Evolutionary conservation across 2,888 invertebrate genomes (phyloP).

Genomic region (Metallyticus violacea): DNA sequence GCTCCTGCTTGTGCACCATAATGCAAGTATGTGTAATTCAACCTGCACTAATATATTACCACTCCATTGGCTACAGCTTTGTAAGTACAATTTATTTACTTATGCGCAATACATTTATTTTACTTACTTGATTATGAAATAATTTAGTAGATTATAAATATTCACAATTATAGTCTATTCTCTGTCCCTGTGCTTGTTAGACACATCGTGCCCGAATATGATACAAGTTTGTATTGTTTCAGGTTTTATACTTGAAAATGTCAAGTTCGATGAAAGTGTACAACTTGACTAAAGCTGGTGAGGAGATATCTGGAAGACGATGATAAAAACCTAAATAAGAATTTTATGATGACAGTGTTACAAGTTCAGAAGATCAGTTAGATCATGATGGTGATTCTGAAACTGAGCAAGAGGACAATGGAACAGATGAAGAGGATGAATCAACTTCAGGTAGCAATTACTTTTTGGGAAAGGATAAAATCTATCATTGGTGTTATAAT

Average conservation of each 20-base stretch:
- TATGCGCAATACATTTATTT: too few relatives aligned
- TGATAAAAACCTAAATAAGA: background rate
- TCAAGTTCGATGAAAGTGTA: background rate
- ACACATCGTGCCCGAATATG: too few relatives aligned
- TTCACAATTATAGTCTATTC: too few relatives aligned
- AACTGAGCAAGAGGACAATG: slow-evolving; percentile 22
- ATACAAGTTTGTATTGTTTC: background rate
- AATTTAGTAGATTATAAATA: too few relatives aligned
- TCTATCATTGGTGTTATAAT: slow-evolving; percentile 29
- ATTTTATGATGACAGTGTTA: background rate
- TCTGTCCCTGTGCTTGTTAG: too few relatives aligned
- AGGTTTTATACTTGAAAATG: background rate
- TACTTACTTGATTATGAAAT: too few relatives aligned
- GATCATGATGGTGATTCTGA: slow-evolving; percentile 15
- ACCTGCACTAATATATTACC: too few relatives aligned
- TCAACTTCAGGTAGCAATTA: slow-evolving; percentile 15
- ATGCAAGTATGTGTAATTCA: too few relatives aligned
- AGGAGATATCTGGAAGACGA: background rate
- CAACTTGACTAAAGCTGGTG: background rate
- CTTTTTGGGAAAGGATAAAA: slow-evolving; percentile 30
- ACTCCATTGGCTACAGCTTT: too few relatives aligned
- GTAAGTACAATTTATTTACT: too few relatives aligned
- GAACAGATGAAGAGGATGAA: slow-evolving; percentile 4
- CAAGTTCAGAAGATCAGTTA: background rate
- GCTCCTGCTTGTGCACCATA: too few relatives aligned